Percentiles rank a stretch among this genome's conserved stretches.
Evolutionary conservation across 1,140 invertebrate genomes (phyloP).

Genomic region (Phenacoccus solenopsis): DNA sequence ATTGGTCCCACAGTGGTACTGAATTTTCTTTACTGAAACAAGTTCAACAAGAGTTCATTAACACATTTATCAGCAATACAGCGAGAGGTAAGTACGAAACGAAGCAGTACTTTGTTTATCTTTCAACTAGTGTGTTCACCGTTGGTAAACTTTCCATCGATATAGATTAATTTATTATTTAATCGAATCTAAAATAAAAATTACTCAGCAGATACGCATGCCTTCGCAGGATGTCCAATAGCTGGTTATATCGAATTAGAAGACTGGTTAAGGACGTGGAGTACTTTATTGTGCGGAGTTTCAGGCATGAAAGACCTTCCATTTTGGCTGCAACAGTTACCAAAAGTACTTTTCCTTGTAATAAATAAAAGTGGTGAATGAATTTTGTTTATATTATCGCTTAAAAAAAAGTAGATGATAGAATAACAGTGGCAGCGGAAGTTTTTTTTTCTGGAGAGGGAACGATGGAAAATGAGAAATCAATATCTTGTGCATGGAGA

Average conservation of each 20-base stretch:
- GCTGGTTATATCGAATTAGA: slow-evolving; percentile 29
- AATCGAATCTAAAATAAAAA: too few species aligned
- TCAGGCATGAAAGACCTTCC: slow-evolving; percentile 46
- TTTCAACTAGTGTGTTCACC: too few species aligned
- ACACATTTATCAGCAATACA: slow-evolving; percentile 41
- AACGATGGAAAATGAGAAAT: too few species aligned
- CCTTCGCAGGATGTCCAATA: slow-evolving; percentile 20
- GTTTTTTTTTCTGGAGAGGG: too few species aligned
- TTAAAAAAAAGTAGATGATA: too few species aligned
- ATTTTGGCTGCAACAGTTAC: slow-evolving; percentile 54
- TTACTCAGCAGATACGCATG: too few species aligned
- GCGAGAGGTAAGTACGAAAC: background rate
- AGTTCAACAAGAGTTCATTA: slow-evolving; percentile 50
- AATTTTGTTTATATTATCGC: background rate
- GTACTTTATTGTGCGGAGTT: slow-evolving; percentile 39
- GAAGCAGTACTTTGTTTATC: too few species aligned
- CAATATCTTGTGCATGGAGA: too few species aligned
- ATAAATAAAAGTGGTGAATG: slow-evolving; percentile 48
- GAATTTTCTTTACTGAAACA: slow-evolving; percentile 53
- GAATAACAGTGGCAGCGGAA: too few species aligned
- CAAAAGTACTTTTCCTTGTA: slow-evolving; percentile 54
- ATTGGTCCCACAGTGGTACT: slow-evolving; percentile 53
- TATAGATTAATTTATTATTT: too few species aligned
- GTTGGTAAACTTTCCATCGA: too few species aligned
- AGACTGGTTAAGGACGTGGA: slow-evolving; percentile 52